Conservation (phyloP, 1,140 invertebrate genomes). For the Listronotus bonariensis region DNA sequence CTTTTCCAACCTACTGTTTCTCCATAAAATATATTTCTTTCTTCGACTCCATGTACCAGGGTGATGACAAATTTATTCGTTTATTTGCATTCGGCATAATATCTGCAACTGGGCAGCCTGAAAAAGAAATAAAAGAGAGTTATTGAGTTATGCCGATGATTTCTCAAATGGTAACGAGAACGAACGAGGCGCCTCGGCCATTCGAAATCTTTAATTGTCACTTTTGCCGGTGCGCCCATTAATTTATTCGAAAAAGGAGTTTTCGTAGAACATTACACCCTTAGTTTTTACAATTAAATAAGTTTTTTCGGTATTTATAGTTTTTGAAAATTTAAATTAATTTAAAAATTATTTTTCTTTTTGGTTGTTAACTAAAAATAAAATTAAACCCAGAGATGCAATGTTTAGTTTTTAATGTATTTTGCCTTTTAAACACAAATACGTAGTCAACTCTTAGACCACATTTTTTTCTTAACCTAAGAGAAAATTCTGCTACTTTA, state of each 20-base stretch:
- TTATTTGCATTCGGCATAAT: constrained; percentile 36
- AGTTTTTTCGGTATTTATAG: too few species aligned
- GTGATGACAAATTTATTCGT: constrained; percentile 39
- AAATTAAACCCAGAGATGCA: too few species aligned
- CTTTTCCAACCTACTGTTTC: constrained; percentile 3
- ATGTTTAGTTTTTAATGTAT: too few species aligned
- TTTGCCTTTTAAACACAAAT: too few species aligned
- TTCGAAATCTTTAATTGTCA: constrained; percentile 37
- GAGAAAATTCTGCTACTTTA: too few species aligned
- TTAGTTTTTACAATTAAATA: too few species aligned
- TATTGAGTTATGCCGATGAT: constrained; percentile 38
- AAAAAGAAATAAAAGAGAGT: constrained; percentile 21
- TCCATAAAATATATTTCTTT: constrained; percentile 18
- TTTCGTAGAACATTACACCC: constrained; percentile 17
- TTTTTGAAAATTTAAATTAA: too few species aligned
- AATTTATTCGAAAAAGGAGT: constrained; percentile 28
- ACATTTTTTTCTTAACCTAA: too few species aligned
- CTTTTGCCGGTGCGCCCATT: constrained; percentile 22
- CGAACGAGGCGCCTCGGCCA: constrained; percentile 34
- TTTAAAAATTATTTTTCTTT: too few species aligned
- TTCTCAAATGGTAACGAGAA: constrained; percentile 40
- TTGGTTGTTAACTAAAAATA: too few species aligned
- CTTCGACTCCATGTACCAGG: constrained; percentile 9
- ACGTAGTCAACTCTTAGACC: too few species aligned
- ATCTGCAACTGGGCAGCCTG: constrained; percentile 25